Percentiles rank a stretch among this genome's conserved stretches.
These are phyloP conservation scores for Enteromius thamalakanensis DNA, from an alignment of 2,797 vertebrate species.

Conservation along the genomic window DNA sequence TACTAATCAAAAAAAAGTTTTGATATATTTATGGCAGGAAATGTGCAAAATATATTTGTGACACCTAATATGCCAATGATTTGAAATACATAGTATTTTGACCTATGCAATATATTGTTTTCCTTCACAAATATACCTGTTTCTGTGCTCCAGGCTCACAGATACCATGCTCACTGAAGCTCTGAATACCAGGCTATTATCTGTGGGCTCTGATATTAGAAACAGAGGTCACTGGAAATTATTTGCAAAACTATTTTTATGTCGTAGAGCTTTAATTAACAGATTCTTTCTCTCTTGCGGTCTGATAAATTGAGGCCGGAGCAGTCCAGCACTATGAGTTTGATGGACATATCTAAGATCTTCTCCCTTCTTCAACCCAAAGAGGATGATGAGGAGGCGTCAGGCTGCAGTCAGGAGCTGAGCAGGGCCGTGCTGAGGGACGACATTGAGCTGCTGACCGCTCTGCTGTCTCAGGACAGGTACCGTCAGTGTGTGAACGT, in stretches of 20 bases:
- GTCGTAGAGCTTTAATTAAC: background rate
- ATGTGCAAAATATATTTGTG: too few relatives aligned
- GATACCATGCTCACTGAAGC: background rate
- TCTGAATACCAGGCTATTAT: background rate
- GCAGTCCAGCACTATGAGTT: slow-evolving; percentile 79
- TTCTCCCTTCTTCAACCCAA: slow-evolving; percentile 91
- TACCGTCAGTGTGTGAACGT: slow-evolving; percentile 85
- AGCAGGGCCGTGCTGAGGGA: slow-evolving; percentile 81
- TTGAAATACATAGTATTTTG: too few relatives aligned
- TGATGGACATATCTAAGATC: slow-evolving; percentile 95
- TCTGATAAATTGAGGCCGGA: slow-evolving; percentile 69
- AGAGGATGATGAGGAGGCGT: slow-evolving; percentile 81
- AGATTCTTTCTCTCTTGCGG: background rate
- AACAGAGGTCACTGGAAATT: background rate
- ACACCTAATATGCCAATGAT: too few relatives aligned
- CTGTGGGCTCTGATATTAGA: background rate
- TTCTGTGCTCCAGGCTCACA: too few relatives aligned
- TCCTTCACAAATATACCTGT: too few relatives aligned
- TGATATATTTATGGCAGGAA: background rate
- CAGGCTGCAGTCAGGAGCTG: slow-evolving; percentile 78
- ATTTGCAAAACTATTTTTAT: background rate
- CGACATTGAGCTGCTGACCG: slow-evolving; percentile 72
- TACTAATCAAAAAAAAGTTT: background rate
- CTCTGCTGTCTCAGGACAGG: slow-evolving; percentile 82
- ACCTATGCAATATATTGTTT: too few relatives aligned